These are phyloP conservation scores for Labrus mixtus DNA, from an alignment of 2,113 vertebrate genomes.

Conservation along the genomic window DNA sequence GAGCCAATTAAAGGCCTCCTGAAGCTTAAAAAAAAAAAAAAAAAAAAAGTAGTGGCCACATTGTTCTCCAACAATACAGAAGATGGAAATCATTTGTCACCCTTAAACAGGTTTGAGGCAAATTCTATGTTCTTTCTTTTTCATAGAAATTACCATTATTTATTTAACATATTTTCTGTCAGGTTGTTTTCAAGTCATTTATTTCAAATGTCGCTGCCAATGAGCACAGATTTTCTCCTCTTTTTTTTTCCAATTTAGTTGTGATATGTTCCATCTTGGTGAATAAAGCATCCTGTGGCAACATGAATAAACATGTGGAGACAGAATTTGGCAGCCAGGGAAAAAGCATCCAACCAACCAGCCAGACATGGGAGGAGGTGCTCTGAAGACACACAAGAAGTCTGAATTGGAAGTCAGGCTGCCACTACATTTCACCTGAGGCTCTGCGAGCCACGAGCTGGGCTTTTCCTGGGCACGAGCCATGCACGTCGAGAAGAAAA, in stretches of 20 bases:
- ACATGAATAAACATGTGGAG: slow-evolving; percentile 78
- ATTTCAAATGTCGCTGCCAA: slow-evolving; percentile 28
- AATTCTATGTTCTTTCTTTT: not conserved
- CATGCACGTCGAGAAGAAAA: slow-evolving; percentile 68
- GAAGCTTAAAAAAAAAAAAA: slow-evolving; percentile 71
- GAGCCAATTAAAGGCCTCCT: slow-evolving; percentile 80
- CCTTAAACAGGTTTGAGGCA: slow-evolving; percentile 45
- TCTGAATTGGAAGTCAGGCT: slow-evolving; percentile 67
- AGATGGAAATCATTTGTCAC: slow-evolving; percentile 68
- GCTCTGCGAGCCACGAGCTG: slow-evolving; percentile 60
- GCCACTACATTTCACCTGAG: slow-evolving; percentile 79
- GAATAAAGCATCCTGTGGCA: slow-evolving; percentile 68
- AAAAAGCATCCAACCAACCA: slow-evolving; percentile 52
- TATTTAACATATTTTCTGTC: not conserved
- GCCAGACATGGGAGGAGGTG: slow-evolving; percentile 53
- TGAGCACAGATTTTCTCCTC: slow-evolving; percentile 7
- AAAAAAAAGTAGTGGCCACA: slow-evolving; percentile 48
- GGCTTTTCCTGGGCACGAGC: slow-evolving; percentile 64
- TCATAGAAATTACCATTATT: slow-evolving; percentile 16
- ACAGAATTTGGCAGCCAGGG: slow-evolving; percentile 65
- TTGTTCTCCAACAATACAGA: slow-evolving; percentile 64
- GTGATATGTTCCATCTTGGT: slow-evolving; percentile 60
- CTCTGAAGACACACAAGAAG: slow-evolving; percentile 51
- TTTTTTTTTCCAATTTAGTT: slow-evolving; percentile 35
- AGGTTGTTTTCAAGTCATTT: slow-evolving; percentile 38